A percentile compares a stretch with the other conserved stretches of the same genome.
These are phyloP conservation scores for Microctonus brassicae DNA, from an alignment of 2,888 invertebrate species.

Conservation along the genomic window DNA sequence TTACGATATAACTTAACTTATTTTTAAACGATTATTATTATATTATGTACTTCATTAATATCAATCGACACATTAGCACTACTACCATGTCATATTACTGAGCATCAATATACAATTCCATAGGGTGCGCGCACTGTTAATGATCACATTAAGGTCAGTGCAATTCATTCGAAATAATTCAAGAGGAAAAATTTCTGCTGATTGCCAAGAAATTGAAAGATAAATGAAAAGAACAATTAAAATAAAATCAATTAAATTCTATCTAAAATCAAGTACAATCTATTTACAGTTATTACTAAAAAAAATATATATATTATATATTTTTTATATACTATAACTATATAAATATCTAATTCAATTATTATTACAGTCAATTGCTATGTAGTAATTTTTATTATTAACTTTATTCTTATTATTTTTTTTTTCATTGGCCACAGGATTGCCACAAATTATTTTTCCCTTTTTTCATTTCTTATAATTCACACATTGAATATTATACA, in stretches of 20 bases:
- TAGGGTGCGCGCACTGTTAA: slow-evolving; percentile 39
- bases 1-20: not conserved
- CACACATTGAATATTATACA: slow-evolving; percentile 1
- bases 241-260: slow-evolving; percentile 2
- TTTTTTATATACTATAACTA: not conserved
- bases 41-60: not conserved
- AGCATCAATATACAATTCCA: slow-evolving; percentile 47
- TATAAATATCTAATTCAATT: not conserved
- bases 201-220: not conserved
- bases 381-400: not conserved
- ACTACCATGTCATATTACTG: slow-evolving; percentile 31
- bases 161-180: slow-evolving; percentile 31
- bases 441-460: slow-evolving; percentile 10
- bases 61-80: slow-evolving; percentile 3
- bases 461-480: not conserved
- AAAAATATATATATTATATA: slow-evolving; percentile 21
- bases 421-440: not conserved
- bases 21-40: not conserved
- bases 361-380: not conserved
- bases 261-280: not conserved
- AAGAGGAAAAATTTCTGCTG: slow-evolving; percentile 22
- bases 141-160: slow-evolving; percentile 18
- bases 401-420: not conserved
- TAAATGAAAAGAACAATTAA: slow-evolving; percentile 38
- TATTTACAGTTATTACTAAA: slow-evolving; percentile 3